A percentile compares a stretch with the other conserved stretches of the same genome.
Evolutionary conservation across 2,113 vertebrate species (phyloP).

Genomic region (Ceuthmochares aereus): DNA sequence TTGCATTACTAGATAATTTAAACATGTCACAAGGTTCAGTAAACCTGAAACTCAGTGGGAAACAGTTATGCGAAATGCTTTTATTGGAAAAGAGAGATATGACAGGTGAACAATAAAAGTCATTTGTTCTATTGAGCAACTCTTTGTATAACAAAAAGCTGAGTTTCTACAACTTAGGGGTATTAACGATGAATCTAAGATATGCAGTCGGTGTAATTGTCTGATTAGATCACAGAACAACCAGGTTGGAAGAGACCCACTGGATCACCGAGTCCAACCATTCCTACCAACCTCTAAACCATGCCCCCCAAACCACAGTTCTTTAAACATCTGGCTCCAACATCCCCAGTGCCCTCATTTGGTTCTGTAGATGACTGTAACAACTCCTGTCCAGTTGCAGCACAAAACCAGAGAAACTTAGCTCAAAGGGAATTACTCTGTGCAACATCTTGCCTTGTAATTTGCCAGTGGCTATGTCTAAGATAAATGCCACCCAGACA

Average conservation of each 20-base stretch:
- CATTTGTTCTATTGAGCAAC: background rate
- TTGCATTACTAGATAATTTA: background rate
- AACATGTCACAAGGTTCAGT: background rate
- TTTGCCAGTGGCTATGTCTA: background rate
- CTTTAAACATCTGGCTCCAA: background rate
- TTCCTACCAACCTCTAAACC: too few relatives aligned
- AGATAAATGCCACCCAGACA: background rate
- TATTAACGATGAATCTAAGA: background rate
- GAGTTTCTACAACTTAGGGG: background rate
- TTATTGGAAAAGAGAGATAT: background rate
- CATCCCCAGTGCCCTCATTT: background rate
- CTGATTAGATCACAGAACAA: too few relatives aligned
- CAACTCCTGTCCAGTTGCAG: background rate
- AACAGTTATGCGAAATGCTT: background rate
- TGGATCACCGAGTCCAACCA: too few relatives aligned
- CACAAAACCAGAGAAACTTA: background rate
- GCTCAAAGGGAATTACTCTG: background rate
- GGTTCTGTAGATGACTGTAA: background rate
- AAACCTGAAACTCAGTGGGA: background rate
- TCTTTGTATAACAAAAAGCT: background rate
- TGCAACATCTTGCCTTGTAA: background rate
- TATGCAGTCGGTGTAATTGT: background rate
- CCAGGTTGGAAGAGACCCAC: too few relatives aligned
- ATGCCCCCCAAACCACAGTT: too few relatives aligned
- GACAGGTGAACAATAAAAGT: background rate